Percentiles rank a stretch among this genome's conserved stretches.
Evolutionary conservation across 2,113 vertebrate species (phyloP).

Genomic region (Macrotis lagotis): DNA sequence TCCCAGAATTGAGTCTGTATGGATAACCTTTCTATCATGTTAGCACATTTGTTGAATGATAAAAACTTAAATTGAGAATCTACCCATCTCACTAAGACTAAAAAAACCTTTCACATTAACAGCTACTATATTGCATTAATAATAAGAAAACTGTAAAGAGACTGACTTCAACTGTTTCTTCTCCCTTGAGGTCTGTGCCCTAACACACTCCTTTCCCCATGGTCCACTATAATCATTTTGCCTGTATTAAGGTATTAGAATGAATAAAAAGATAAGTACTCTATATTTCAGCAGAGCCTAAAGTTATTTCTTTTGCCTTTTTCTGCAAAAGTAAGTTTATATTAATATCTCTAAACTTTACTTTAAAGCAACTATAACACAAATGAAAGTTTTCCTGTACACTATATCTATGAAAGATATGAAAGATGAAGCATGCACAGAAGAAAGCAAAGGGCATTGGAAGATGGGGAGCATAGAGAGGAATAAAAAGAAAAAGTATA

Average conservation of each 20-base stretch:
- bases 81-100: slow-evolving; percentile 76
- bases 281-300: not conserved
- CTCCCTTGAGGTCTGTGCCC: slow-evolving; percentile 61
- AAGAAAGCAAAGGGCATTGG: slow-evolving; percentile 1
- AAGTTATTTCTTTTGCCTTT: slow-evolving; percentile 31
- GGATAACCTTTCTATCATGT: slow-evolving; percentile 63
- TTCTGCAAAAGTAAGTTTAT: not conserved
- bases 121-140: slow-evolving; percentile 71
- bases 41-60: slow-evolving; percentile 63
- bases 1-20: slow-evolving; percentile 68
- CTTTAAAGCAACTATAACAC: not conserved
- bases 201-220: not conserved
- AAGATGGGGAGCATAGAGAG: not conserved
- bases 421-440: slow-evolving; percentile 52
- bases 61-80: slow-evolving; percentile 62
- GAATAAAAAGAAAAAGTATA: not conserved
- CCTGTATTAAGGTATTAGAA: slow-evolving; percentile 39
- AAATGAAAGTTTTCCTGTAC: not conserved
- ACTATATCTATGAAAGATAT: slow-evolving; percentile 39
- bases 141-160: slow-evolving; percentile 71
- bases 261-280: slow-evolving; percentile 28
- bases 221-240: slow-evolving; percentile 53
- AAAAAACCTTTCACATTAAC: slow-evolving; percentile 72
- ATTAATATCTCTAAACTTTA: slow-evolving; percentile 19
- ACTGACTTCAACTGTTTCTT: slow-evolving; percentile 48